Percentiles rank a stretch among this genome's conserved stretches.
phyloP scores from a whole-genome alignment of 2,113 vertebrate genomes.

The Furnarius figulus region DNA sequence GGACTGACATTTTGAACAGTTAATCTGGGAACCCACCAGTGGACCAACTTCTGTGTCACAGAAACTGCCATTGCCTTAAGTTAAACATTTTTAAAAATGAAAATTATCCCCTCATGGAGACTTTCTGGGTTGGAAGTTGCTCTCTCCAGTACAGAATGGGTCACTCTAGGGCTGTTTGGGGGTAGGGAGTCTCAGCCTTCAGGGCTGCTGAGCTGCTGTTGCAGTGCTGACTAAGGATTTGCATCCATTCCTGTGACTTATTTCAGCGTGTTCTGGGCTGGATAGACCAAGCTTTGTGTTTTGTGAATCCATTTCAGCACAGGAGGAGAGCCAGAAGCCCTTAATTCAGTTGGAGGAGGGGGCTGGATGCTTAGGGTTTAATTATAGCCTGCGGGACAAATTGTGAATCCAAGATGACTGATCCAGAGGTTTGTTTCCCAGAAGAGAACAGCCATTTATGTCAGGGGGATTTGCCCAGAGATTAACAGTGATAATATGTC shows the following conservation, averaged over 20 bases:
- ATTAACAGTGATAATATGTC: conserved; percentile 49
- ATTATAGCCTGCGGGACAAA: neutral
- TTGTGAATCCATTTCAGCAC: neutral
- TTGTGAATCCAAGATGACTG: neutral
- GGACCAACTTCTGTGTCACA: neutral
- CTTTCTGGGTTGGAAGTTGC: neutral
- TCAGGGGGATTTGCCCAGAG: conserved; percentile 30
- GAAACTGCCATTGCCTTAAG: neutral
- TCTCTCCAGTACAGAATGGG: neutral
- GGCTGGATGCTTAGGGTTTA: neutral
- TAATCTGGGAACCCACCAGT: neutral
- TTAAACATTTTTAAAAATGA: neutral
- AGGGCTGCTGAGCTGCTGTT: neutral
- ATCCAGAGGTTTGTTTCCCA: conserved; percentile 19
- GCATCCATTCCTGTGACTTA: neutral
- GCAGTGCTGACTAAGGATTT: neutral
- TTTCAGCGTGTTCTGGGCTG: neutral
- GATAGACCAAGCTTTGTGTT: neutral
- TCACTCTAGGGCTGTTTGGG: neutral
- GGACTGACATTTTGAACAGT: neutral
- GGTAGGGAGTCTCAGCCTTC: neutral
- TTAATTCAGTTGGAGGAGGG: neutral
- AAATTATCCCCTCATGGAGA: neutral
- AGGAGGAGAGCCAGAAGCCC: neutral
- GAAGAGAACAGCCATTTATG: neutral